phyloP scores from a whole-genome alignment of 2,113 vertebrate genomes.

The Chaetura pelagica region DNA sequence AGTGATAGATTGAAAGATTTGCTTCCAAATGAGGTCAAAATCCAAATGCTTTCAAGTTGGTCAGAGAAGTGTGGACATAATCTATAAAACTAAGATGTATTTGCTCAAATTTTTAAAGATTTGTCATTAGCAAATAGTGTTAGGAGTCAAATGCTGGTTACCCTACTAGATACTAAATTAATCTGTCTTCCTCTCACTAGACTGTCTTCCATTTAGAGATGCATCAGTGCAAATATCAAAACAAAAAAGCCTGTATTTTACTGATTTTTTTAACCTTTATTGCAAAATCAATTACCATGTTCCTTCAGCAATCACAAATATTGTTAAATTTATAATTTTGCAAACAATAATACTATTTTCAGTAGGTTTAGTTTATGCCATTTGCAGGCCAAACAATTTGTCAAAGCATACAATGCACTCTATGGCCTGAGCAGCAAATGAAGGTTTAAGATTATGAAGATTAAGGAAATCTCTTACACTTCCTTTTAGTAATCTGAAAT shows the following conservation, averaged over 20 bases:
- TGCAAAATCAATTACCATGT: conserved; percentile 12
- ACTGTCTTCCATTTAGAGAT: not conserved
- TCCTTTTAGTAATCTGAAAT: conserved; percentile 46
- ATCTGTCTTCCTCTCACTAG: not conserved
- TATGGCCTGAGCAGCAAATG: not conserved
- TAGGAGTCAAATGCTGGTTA: not conserved
- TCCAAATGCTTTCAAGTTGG: not conserved
- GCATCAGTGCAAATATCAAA: not conserved
- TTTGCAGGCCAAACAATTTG: conserved; percentile 27
- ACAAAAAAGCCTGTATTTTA: not conserved
- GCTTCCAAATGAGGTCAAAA: not conserved
- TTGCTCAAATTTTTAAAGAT: not conserved
- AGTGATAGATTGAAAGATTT: not conserved
- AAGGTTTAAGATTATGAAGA: conserved; percentile 15
- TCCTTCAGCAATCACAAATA: not conserved
- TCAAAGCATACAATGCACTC: not conserved
- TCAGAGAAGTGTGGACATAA: not conserved
- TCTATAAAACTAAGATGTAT: not conserved
- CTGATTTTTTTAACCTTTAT: conserved; percentile 7
- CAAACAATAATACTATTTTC: not conserved
- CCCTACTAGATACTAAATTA: not conserved
- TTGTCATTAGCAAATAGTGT: not conserved
- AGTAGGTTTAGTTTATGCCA: conserved; percentile 9
- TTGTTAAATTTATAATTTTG: conserved; percentile 12
- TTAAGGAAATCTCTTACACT: conserved; percentile 50